These are phyloP conservation scores for Astyanax mexicanus DNA, from an alignment of 2,797 vertebrate genomes.

Conservation along the genomic window DNA sequence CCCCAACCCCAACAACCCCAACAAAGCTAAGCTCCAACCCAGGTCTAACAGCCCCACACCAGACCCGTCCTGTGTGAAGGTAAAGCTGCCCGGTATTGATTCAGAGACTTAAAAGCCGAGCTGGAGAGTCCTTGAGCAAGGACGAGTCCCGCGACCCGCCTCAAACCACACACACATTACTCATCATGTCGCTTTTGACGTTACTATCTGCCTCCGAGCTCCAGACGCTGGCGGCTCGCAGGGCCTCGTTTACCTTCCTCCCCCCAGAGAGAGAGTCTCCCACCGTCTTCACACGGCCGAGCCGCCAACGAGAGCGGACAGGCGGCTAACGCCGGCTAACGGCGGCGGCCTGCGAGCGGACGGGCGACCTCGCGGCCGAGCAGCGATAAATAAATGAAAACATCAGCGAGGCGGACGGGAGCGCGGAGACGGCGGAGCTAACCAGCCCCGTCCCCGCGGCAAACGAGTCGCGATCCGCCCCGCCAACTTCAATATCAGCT, in stretches of 20 bases:
- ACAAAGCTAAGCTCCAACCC: not conserved
- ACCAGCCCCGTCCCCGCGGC: slow-evolving; percentile 23
- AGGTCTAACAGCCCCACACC: not conserved
- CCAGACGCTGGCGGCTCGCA: not conserved
- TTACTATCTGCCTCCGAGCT: not conserved
- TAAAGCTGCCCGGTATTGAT: not conserved
- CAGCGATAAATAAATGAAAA: slow-evolving; percentile 34
- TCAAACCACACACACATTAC: not conserved
- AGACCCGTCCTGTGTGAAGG: not conserved
- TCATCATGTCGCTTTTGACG: not conserved
- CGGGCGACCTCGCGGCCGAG: not conserved
- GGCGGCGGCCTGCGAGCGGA: not conserved
- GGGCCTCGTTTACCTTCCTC: not conserved
- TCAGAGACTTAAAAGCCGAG: not conserved
- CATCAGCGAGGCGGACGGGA: slow-evolving; percentile 14
- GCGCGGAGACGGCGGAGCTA: slow-evolving; percentile 6
- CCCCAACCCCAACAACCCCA: not conserved
- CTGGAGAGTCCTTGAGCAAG: slow-evolving; percentile 21
- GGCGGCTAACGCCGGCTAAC: not conserved
- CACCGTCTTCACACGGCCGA: not conserved
- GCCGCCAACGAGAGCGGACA: slow-evolving; percentile 35
- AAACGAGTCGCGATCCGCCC: slow-evolving; percentile 14
- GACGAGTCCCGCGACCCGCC: not conserved
- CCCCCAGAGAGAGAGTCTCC: not conserved
- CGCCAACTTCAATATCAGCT: slow-evolving; percentile 37